Evolutionary conservation across 2,888 invertebrate species (phyloP), one percentile per base, ranked within the genome.

Genomic region (Endomychus coccineus): DNA sequence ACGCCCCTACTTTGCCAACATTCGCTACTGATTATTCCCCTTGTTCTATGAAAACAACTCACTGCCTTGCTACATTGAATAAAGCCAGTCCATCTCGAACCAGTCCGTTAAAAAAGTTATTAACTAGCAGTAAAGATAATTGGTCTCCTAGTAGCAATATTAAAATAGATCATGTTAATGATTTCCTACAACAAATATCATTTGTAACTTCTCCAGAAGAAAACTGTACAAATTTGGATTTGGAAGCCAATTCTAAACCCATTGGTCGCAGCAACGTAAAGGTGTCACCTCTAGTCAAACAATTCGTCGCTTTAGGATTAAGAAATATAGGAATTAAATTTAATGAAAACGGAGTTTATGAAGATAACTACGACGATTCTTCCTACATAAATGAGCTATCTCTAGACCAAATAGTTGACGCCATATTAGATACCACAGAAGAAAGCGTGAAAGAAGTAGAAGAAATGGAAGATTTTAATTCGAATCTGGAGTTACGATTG

Each of bases 401-500:
- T 59, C 58, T 78, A 27, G 76, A 77, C 52, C 70, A 66, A 59
- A 72, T 77, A 64, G 77, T 77, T 25, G 74, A 77, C 52, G 77
- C 74, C 40, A 74, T 77, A 35, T 68, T 77, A 43, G 76, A 77
- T 22, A 34, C 28, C 21, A 39, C 25, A 2, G 51, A 52, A 65
- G 54, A 60, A 64, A 40, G 21, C 22, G 35, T 36, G 16, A 30
- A 30, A 16, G 39, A 34, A 9, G 25, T 14, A 27, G 27, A 37
- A 10, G 10, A 32, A 5, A 52, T 32, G 34, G 38, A 9, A 46
- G 48, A 30, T 36, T 43, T 33, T n/a, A n/a, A n/a, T n/a, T n/a
- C n/a, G n/a, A n/a, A n/a, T n/a, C n/a, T n/a, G n/a, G n/a, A n/a
- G n/a, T n/a, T n/a, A n/a, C 17, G 22, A 7, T 19, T 36, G 27